Evolutionary conservation across 2,113 vertebrate species (phyloP).

Genomic region (Alethe castanea): DNA sequence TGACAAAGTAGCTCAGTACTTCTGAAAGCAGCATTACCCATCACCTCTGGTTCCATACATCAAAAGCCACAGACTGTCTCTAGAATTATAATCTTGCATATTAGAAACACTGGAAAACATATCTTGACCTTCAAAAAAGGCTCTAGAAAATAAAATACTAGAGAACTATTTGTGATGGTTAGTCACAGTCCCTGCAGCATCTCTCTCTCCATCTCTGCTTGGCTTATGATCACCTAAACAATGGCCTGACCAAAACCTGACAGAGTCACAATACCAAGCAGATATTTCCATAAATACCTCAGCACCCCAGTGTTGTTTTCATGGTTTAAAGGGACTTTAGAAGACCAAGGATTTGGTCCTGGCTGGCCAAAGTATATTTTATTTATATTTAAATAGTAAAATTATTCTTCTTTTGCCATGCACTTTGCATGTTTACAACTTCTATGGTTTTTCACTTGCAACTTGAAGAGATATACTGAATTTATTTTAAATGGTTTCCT

Average conservation of each 20-base stretch:
- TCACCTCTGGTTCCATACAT: neutral
- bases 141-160: neutral
- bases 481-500: neutral
- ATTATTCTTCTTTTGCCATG: neutral
- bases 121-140: neutral
- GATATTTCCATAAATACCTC: neutral
- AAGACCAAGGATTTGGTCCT: neutral
- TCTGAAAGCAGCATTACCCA: neutral
- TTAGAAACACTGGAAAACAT: neutral
- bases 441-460: neutral
- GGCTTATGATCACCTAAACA: neutral
- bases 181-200: neutral
- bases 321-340: neutral
- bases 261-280: neutral
- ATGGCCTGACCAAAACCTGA: neutral
- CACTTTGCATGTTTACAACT: neutral
- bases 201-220: neutral
- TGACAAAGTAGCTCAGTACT: neutral
- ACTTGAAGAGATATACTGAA: neutral
- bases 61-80: neutral
- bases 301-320: neutral
- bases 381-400: neutral
- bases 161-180: neutral
- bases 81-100: neutral
- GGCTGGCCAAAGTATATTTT: neutral